Evolutionary conservation across 2,888 invertebrate species (phyloP), one percentile per base, ranked within the genome.

Genomic region (Drosophila kuntzei): DNA sequence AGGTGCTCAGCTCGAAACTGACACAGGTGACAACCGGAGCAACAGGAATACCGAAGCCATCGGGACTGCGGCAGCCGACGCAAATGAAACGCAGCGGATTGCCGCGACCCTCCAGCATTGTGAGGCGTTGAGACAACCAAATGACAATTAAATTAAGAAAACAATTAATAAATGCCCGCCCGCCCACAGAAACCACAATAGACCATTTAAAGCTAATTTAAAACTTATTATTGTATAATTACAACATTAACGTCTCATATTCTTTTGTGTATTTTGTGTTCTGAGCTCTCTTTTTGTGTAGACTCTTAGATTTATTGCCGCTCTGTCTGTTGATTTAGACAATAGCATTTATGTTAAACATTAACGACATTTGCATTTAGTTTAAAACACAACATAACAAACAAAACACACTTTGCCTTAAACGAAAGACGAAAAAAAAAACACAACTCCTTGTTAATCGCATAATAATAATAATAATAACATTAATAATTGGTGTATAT

Each of bases 61-160:
- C 91, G 32, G 91, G 91, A 27, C 70, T 92, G 43, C 79, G 91
- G 41, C 91, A 87, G 44, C 92, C 92, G 6, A 84, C 91, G 44
- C 89, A 84, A 59, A 74, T 86, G n/a, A 91, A 91, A 78, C 90
- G 91, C 67, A 92, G 92, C 80, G 92, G 91, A 27, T 86, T 92
- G 65, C 92, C 92, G 7, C 87, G 91, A 44, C 91, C 91, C 20
- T 86, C 91, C 18, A 90, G 85, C 71, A 80, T 87, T 66, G 85
- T 89, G 36, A 87, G 89, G 67, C 91, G 91, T 80, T 91, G 79
- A 90, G 16, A 32, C n/a, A 37, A 50, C 27, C 32, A 9, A 41
- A 16, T 14, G 20, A 20, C 16, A 55, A n/a, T n/a, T 39, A 47
- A 61, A 53, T 5, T 18, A 36, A 68, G 32, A 41, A 20, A 20